phyloP scores from a whole-genome alignment of 2,113 vertebrate species.

The Sigmodon hispidus region DNA sequence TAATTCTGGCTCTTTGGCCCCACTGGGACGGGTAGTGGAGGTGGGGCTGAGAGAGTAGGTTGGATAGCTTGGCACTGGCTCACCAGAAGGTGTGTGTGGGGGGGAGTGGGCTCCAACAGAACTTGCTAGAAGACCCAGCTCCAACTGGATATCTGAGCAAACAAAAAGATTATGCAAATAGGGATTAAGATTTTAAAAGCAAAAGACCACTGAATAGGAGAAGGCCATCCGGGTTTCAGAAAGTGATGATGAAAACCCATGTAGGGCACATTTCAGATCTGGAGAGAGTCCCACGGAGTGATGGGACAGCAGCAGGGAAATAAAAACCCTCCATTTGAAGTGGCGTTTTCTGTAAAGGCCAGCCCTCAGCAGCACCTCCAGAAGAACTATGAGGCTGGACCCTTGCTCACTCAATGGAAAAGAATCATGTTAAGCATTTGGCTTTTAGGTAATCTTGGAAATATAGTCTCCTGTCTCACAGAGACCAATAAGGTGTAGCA shows the following conservation, averaged over 20 bases:
- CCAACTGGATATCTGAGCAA: background rate
- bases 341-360: background rate
- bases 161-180: conserved; percentile 59
- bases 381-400: conserved; percentile 36
- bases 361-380: background rate
- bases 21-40: background rate
- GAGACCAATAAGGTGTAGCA: background rate
- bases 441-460: conserved; percentile 31
- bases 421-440: background rate
- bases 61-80: background rate
- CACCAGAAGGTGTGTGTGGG: background rate
- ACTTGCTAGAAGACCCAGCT: background rate
- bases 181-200: conserved; percentile 63
- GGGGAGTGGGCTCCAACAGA: background rate
- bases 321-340: background rate
- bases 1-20: conserved; percentile 7
- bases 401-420: background rate
- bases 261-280: conserved; percentile 55
- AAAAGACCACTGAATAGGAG: conserved; percentile 39
- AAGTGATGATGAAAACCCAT: conserved; percentile 38
- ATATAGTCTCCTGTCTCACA: background rate
- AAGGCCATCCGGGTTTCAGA: conserved; percentile 66
- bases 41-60: background rate
- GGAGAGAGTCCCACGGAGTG: conserved; percentile 47
- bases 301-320: conserved; percentile 32